Evolutionary conservation across 2,888 invertebrate species (phyloP), one percentile per base, ranked within the genome.

Genomic region (Achlya flavicornis): DNA sequence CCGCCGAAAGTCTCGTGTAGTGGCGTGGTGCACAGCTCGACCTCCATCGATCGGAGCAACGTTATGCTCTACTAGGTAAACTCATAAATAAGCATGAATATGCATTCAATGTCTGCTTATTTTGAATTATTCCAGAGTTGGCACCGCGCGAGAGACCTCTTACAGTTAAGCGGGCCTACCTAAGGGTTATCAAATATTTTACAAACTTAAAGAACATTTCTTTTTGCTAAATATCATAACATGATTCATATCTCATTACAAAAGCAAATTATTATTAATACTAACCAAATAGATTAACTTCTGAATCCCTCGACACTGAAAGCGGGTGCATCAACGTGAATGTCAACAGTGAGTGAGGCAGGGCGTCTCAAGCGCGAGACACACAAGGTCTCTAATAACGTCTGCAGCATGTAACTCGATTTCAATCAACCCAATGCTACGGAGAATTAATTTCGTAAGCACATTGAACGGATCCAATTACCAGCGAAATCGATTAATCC

Each of bases 381-480:
- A 32, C 10, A 12, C 41, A 35, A 14, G 14, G 19, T 61, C 26
- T n/a, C 33, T 48, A n/a, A 14, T 19, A 53, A 53, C 53, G 53
- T 53, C n/a, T 32, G 57, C 43, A 43, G 19, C 62, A 53, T 32
- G 63, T 64, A 58, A 66, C 46, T 59, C 43, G 32, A 66, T 64
- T 61, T 16, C 63, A 71, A 74, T 71, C 65, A 68, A 46, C 53
- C 32, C 16, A 66, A 68, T 66, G 66, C 66, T 46, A 64, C 61
- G 46, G 66, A 61, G 61, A 68, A 72, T 74, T 71, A 71, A 68
- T 74, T 72, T 65, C 68, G 65, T 68, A 63, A 71, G 74, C 66
- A 71, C 64, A 74, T 72, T 74, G 58, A 64, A 63, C 74, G 59
- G 58, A 61, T 72, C 72, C 66, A 71, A 74, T 74, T 74, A 72